phyloP scores from a whole-genome alignment of 2,113 vertebrate genomes.

The Phalacrocorax pelagicus region DNA sequence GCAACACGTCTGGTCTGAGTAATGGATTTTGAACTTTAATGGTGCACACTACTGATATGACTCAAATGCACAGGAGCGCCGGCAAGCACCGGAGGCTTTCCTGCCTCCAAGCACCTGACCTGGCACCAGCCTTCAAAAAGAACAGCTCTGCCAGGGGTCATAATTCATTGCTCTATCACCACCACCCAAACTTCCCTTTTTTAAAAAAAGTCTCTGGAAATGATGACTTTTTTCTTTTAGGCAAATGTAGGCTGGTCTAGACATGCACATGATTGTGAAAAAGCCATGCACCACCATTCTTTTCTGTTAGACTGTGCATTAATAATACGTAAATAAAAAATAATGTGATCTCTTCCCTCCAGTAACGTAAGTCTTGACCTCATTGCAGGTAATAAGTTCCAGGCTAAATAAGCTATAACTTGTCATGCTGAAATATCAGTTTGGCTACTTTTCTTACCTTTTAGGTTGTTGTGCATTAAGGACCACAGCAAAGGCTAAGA shows the following conservation, averaged over 20 bases:
- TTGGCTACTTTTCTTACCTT: neutral
- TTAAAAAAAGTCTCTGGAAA: slow-evolving; percentile 9
- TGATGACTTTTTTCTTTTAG: neutral
- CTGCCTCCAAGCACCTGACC: neutral
- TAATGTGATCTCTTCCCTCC: neutral
- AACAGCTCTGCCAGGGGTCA: neutral
- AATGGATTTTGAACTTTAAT: slow-evolving; percentile 46
- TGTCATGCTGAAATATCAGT: neutral
- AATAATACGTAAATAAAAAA: neutral
- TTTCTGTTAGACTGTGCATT: neutral
- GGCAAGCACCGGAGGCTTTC: neutral
- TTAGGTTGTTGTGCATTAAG: neutral
- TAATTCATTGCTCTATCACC: neutral
- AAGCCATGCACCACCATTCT: neutral
- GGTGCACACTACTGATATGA: slow-evolving; percentile 27
- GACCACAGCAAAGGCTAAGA: neutral
- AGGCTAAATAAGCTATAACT: neutral
- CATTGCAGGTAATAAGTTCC: neutral
- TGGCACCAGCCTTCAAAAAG: neutral
- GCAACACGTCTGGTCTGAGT: slow-evolving; percentile 4
- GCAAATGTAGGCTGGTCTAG: neutral
- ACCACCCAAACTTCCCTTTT: neutral
- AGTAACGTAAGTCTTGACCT: neutral
- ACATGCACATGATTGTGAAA: neutral
- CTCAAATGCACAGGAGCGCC: neutral